These are phyloP conservation scores for Acrobasis consociella DNA, from an alignment of 2,888 invertebrate genomes.

Conservation along the genomic window DNA sequence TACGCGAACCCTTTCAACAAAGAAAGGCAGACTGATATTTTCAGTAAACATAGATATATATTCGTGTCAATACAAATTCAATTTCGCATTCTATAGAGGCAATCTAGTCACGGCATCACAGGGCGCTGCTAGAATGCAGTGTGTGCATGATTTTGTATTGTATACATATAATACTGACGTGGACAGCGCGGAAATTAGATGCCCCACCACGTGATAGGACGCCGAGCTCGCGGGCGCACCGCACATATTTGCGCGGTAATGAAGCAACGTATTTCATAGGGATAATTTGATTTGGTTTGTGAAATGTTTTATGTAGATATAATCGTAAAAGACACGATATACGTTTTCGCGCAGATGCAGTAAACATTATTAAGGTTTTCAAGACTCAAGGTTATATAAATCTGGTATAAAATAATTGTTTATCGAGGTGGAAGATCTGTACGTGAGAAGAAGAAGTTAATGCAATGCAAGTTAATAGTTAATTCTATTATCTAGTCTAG, in stretches of 20 bases:
- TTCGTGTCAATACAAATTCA: constrained; percentile 11
- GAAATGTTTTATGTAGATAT: neutral
- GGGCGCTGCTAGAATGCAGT: constrained; percentile 7
- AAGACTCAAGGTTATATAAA: no score
- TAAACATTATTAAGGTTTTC: no score
- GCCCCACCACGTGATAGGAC: constrained; percentile 22
- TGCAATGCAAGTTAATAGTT: no score
- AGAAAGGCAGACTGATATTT: neutral
- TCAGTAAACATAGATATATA: neutral
- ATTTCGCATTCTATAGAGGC: constrained; percentile 11
- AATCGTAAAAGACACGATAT: no score
- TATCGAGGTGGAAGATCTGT: no score
- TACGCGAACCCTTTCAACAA: neutral
- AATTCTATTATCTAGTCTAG: no score
- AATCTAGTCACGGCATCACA: constrained; percentile 1
- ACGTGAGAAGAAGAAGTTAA: no score
- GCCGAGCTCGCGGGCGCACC: neutral
- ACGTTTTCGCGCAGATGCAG: no score
- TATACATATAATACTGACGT: constrained; percentile 10
- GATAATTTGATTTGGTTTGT: neutral
- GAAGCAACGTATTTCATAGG: constrained; percentile 1
- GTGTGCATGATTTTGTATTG: constrained; percentile 7
- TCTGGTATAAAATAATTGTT: no score
- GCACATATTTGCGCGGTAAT: neutral
- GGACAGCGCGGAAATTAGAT: constrained; percentile 44